Evolutionary conservation across 2,888 invertebrate genomes (phyloP).

Genomic region (Tetragnatha montana): DNA sequence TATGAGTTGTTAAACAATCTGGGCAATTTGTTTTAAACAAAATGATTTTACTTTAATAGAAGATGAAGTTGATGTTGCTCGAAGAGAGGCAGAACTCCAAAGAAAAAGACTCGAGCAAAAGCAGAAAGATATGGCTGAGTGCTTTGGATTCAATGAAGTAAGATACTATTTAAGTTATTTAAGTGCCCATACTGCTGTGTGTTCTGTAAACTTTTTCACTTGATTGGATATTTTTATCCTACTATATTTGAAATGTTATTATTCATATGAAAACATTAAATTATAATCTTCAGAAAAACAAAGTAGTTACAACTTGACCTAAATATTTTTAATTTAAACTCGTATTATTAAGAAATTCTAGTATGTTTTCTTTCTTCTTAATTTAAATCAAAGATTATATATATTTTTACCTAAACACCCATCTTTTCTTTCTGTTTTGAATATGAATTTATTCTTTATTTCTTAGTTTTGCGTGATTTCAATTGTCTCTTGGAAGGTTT

Average conservation of each 20-base stretch:
- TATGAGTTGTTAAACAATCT: neutral
- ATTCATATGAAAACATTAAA: no score
- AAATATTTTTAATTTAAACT: neutral
- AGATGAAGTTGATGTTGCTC: constrained; percentile 52
- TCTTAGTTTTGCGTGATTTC: no score
- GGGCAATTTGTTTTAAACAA: neutral
- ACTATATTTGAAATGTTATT: neutral
- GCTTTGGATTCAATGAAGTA: constrained; percentile 73
- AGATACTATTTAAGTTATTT: neutral
- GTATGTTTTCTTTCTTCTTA: no score
- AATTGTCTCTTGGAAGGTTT: no score
- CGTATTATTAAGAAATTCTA: neutral
- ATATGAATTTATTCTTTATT: no score
- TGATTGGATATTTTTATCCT: neutral
- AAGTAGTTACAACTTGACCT: neutral
- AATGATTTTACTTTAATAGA: neutral
- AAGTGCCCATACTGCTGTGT: no score
- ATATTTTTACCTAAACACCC: no score
- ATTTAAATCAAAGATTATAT: no score
- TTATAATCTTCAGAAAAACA: neutral
- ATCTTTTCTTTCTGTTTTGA: no score
- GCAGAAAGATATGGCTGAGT: constrained; percentile 73
- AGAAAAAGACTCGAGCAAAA: constrained; percentile 71
- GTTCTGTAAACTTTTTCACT: neutral
- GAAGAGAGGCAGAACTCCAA: constrained; percentile 64